A percentile compares a stretch with the other conserved stretches of the same genome.
Conservation (phyloP, 1,140 invertebrate genomes). For the Rhysida immarginata region DNA sequence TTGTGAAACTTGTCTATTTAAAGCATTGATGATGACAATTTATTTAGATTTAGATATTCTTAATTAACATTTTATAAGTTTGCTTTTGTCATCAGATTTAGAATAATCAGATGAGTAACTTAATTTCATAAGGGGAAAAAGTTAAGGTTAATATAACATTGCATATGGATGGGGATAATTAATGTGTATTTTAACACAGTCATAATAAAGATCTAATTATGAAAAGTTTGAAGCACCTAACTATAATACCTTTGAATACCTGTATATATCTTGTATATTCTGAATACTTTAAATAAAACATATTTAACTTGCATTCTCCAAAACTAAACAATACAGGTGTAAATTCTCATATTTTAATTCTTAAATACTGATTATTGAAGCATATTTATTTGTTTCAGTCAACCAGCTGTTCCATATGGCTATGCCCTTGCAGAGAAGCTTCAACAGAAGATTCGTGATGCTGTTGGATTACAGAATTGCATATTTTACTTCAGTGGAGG, state of each 20-base stretch:
- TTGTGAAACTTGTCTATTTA: too few relatives aligned
- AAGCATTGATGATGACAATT: too few relatives aligned
- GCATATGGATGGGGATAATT: too few relatives aligned
- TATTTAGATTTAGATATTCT: too few relatives aligned
- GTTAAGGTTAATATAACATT: too few relatives aligned
- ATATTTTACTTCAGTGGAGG: conserved; percentile 53
- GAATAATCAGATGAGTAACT: too few relatives aligned
- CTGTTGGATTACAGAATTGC: conserved; percentile 57
- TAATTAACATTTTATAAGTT: too few relatives aligned
- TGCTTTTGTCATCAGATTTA: too few relatives aligned
- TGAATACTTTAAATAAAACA: not conserved
- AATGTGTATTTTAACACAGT: too few relatives aligned
- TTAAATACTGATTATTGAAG: not conserved
- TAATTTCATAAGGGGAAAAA: too few relatives aligned
- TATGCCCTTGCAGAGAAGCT: not conserved
- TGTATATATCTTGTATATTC: not conserved
- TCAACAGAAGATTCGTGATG: conserved; percentile 43
- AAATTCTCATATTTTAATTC: not conserved
- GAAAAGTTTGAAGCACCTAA: not conserved
- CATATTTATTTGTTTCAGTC: not conserved
- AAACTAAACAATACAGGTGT: not conserved
- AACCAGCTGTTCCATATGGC: not conserved
- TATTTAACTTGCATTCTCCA: too few relatives aligned
- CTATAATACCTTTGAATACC: not conserved
- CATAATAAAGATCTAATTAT: too few relatives aligned